Base-by-base conservation (phyloP, 2,113 vertebrate genomes). In the Lota lota region DNA sequence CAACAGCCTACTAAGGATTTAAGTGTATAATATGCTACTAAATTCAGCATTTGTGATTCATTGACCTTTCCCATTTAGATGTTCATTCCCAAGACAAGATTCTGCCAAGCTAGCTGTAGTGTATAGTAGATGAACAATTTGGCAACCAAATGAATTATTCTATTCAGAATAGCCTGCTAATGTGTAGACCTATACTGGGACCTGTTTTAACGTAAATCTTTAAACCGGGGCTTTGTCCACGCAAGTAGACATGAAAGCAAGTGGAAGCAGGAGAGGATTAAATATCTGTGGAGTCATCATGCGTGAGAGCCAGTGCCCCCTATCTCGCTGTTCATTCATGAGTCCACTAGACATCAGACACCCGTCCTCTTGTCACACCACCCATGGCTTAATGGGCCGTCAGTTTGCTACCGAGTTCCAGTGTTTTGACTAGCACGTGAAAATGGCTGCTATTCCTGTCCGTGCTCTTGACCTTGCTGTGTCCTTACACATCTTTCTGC, bases 161-260 rank as follows among this genome's bases (percentile, higher is more conserved):
- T 2, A 47, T 47, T 47, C 40, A 8, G 40, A 47, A 47, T 47
- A 47, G 2, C 40, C 40, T 47, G 12, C 40, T 47, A 14, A 47
- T 47, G 40, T 11, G 10, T 12, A 33, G 28, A 33, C 28, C 28
- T 33, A 33, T 47, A 47, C 40, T 47, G 10, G 40, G 40, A 47
- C 40, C 12, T 47, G 40, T 47, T 14, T 2, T 14, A 47, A 47
- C 17, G 20, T 64, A 7, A 54, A 61, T 68, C 75, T 75, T 72
- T n/a, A 66, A 61, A 61, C 58, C 73, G 28, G 28, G 28, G 28
- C 28, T 33, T 33, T 33, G 28, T 33, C 28, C 4, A 50, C 72
- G 63, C 61, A 72, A 79, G 81, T 84, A 82, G 77, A 51, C 64
- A 18, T 76, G 69, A 84, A 87, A 78, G 77, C 81, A 79, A 63